Base-by-base conservation (phyloP, 2,888 invertebrate species). In the Odontomyia ornata region DNA sequence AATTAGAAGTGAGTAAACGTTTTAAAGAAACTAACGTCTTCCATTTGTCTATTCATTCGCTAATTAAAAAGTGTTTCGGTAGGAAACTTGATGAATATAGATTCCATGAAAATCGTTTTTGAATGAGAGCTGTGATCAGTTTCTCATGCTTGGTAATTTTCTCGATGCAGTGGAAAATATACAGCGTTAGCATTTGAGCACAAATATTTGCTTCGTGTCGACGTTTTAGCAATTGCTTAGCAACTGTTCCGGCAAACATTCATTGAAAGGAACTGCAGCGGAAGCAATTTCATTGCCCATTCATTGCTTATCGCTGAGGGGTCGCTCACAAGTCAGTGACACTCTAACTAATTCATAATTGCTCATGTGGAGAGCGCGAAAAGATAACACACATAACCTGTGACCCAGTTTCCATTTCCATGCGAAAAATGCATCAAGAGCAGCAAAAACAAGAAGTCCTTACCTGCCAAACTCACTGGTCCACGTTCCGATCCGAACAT, bases 161-260 rank as follows among this genome's bases (percentile, higher is more conserved):
- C n/a, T n/a, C n/a, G n/a, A n/a, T n/a, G n/a, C n/a, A n/a, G n/a
- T n/a, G n/a, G n/a, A n/a, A n/a, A n/a, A n/a, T n/a, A n/a, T n/a
- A n/a, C n/a, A n/a, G n/a, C n/a, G n/a, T n/a, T n/a, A n/a, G n/a
- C n/a, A n/a, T n/a, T n/a, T n/a, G n/a, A n/a, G n/a, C n/a, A n/a
- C n/a, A n/a, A n/a, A n/a, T n/a, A n/a, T n/a, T n/a, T n/a, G n/a
- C n/a, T n/a, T n/a, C n/a, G n/a, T n/a, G 2, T 52, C 52, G 7
- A 52, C 52, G 52, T 52, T 15, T 52, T 4, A 52, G 18, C 52
- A 9, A 27, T 64, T 9, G 64, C 64, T n/a, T 64, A 64, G 64
- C 64, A 64, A 64, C 64, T n/a, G n/a, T 64, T 27, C 3, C 30
- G 9, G 64, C 64, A 64, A 64, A 64, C 64, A 25, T 28, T 64